Percentiles rank a stretch among this genome's conserved stretches.
phyloP scores from a whole-genome alignment of 2,888 invertebrate genomes.

The Podabrus alpinus region DNA sequence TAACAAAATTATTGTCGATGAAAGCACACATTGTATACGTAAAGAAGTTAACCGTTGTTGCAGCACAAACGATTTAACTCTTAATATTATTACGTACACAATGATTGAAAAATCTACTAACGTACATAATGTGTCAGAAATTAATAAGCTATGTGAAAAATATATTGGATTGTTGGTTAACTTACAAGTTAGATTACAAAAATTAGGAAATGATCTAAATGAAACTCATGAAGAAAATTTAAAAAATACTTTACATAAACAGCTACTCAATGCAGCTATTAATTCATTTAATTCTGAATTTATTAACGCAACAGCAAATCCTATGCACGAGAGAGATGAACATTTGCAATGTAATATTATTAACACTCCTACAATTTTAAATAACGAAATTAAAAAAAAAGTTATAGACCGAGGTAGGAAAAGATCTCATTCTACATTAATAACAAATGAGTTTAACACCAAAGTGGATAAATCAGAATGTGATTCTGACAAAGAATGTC shows the following conservation, averaged over 20 bases:
- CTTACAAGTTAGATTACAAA: conserved; percentile 33
- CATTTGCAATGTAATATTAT: conserved; percentile 44
- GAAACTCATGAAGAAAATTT: conserved; percentile 47
- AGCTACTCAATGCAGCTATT: conserved; percentile 30
- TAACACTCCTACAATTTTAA: not conserved
- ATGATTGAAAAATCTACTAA: conserved; percentile 63
- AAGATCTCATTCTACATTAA: conserved; percentile 30
- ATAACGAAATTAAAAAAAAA: conserved; percentile 34
- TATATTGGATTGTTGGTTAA: conserved; percentile 39
- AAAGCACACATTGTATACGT: conserved; percentile 39
- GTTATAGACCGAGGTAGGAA: conserved; percentile 46
- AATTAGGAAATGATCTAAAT: conserved; percentile 44
- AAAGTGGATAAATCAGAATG: conserved; percentile 46
- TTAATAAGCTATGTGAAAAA: conserved; percentile 44
- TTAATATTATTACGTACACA: conserved; percentile 66
- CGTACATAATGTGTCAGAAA: conserved; percentile 53
- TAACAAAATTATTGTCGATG: conserved; percentile 55
- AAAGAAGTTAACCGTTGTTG: conserved; percentile 55
- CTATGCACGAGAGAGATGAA: conserved; percentile 46
- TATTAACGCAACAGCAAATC: conserved; percentile 46
- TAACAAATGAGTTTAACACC: conserved; percentile 20
- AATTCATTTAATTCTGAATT: conserved; percentile 52
- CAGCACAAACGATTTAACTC: conserved; percentile 60
- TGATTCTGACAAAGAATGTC: conserved; percentile 43
- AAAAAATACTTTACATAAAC: conserved; percentile 41